Evolutionary conservation across 2,888 invertebrate genomes (phyloP).

Genomic region (Tanypteryx hageni): DNA sequence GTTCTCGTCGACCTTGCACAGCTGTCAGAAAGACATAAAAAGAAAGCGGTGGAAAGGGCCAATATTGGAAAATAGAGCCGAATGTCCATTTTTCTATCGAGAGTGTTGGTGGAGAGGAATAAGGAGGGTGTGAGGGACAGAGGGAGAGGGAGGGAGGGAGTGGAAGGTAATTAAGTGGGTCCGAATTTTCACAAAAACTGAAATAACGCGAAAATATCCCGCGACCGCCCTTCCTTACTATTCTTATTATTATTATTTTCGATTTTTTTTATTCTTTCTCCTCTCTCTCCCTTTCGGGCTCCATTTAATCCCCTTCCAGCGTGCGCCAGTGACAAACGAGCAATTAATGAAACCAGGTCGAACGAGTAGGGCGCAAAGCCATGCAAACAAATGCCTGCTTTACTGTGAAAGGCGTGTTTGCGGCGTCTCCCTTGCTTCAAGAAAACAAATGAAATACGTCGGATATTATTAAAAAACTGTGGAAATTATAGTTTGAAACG

Average conservation of each 20-base stretch:
- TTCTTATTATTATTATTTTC: not conserved
- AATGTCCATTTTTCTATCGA: not conserved
- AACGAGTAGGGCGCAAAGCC: slow-evolving; percentile 41
- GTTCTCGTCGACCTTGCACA: no score
- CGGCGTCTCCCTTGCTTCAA: not conserved
- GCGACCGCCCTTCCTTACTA: not conserved
- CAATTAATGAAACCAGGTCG: slow-evolving; percentile 51
- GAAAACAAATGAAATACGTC: slow-evolving; percentile 48
- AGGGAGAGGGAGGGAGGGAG: not conserved
- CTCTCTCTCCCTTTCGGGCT: slow-evolving; percentile 24
- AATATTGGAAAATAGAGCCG: not conserved
- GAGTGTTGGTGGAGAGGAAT: not conserved
- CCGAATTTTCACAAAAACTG: not conserved
- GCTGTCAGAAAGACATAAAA: no score
- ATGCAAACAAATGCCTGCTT: slow-evolving; percentile 33
- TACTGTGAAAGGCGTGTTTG: not conserved
- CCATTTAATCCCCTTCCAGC: slow-evolving; percentile 38
- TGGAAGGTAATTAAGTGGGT: not conserved
- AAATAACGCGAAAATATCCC: slow-evolving; percentile 26
- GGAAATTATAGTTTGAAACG: not conserved
- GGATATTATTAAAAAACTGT: not conserved
- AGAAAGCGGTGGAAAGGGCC: slow-evolving; percentile 14
- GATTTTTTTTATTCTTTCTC: not conserved
- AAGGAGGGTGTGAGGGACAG: not conserved
- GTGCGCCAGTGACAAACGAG: slow-evolving; percentile 23